Base-by-base conservation (phyloP, 2,888 invertebrate species). In the Ganaspis brasiliensis region DNA sequence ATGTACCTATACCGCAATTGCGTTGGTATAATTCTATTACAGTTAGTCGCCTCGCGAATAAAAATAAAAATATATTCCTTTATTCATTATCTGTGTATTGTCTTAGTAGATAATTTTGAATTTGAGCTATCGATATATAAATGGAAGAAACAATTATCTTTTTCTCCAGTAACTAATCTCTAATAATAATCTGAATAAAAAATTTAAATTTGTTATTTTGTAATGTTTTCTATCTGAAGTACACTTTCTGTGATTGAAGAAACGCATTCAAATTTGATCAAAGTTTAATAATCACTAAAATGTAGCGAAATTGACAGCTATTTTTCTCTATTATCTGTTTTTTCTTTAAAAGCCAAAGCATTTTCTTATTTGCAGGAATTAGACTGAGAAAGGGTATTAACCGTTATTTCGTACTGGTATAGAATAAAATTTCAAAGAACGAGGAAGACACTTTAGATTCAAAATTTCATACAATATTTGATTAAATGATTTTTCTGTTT, bases 231-330 rank as follows among this genome's bases (percentile, higher is more conserved):
- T 31, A 19, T 63, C 9, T 49, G 31, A 24, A 61, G n/a, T 45
- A 31, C 40, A 67, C 79, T 76, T 73, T 16, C 73, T 77, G 59
- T 57, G 67, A 82, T 72, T 67, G 49, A 72, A 79, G 63, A 49
- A 78, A 81, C 75, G 52, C 37, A 37, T 45, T n/a, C 8, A 63
- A 37, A 63, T 40, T 21, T 40, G 21, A 21, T 63, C 14, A 63
- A 63, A 63, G 14, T 63, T 21, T 12, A 21, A 6, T 40, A 21
- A 67, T 24, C 26, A 24, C 45, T 24, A 45, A 26, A 67, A 45
- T 24, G 67, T 45, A 45, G 35, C 19, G n/a, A 24, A 67, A 67
- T 67, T 24, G 67, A 49, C 26, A 24, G 24, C 16, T n/a, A 45
- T 24, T 45, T 45, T 67, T 40, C 14, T 21, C 14, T 26, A n/a